Percentiles rank a stretch among this genome's conserved stretches.
phyloP scores from a whole-genome alignment of 2,888 invertebrate genomes.

The Eilema sororculum region DNA sequence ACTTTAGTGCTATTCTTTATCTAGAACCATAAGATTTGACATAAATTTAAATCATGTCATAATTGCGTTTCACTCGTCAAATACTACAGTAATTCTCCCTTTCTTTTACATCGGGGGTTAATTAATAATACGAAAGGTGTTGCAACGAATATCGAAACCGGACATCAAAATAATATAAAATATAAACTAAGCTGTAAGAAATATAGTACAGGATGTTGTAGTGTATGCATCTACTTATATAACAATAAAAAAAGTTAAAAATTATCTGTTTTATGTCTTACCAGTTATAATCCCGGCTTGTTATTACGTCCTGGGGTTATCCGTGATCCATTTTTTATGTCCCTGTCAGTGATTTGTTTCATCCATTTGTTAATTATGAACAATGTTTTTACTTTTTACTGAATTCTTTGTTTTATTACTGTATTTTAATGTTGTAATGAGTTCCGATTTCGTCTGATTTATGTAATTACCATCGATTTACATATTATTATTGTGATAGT shows the following conservation, averaged over 20 bases:
- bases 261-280: neutral
- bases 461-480: conserved; percentile 9
- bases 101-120: too few relatives aligned
- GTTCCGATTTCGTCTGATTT: conserved; percentile 1
- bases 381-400: conserved; percentile 32
- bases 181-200: neutral
- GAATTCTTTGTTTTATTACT: conserved; percentile 36
- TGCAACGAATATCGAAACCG: too few relatives aligned
- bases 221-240: neutral
- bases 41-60: too few relatives aligned
- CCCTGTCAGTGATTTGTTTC: conserved; percentile 38
- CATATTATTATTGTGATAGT: conserved; percentile 1
- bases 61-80: too few relatives aligned
- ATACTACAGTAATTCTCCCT: too few relatives aligned
- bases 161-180: too few relatives aligned
- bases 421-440: conserved; percentile 22
- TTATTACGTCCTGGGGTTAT: conserved; percentile 23
- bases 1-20: too few relatives aligned
- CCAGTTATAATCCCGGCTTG: conserved; percentile 1
- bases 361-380: conserved; percentile 47
- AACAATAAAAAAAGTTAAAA: conserved; percentile 1
- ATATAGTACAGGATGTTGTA: neutral
- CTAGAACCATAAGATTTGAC: too few relatives aligned
- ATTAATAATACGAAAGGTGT: too few relatives aligned
- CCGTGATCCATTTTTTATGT: conserved; percentile 34